Conservation (phyloP, 1,140 invertebrate genomes). For the Saxidomus purpurata region DNA sequence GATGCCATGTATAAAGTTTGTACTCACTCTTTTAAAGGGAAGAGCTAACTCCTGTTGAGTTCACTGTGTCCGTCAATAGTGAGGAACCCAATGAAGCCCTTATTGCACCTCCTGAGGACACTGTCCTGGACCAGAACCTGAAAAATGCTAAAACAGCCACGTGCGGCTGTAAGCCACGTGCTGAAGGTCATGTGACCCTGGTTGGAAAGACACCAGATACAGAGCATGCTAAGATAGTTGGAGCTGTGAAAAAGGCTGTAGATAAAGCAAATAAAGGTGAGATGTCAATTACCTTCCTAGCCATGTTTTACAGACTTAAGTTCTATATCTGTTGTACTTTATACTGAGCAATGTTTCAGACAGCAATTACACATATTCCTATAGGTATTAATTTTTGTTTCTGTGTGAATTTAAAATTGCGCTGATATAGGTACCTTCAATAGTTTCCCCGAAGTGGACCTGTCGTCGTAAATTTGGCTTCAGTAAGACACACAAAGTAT, state of each 20-base stretch:
- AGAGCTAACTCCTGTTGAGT: conserved; percentile 41
- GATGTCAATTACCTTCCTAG: too few relatives aligned
- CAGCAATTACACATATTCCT: too few relatives aligned
- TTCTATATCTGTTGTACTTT: too few relatives aligned
- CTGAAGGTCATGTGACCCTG: conserved; percentile 50
- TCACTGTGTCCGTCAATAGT: conserved; percentile 45
- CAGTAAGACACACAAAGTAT: too few relatives aligned
- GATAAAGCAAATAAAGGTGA: conserved; percentile 41
- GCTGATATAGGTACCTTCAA: too few relatives aligned
- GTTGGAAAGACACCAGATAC: conserved; percentile 31
- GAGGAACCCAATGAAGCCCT: conserved; percentile 55
- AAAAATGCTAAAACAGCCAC: conserved; percentile 25
- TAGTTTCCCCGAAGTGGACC: too few relatives aligned
- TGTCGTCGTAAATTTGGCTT: too few relatives aligned
- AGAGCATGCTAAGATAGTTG: not conserved
- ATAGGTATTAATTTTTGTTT: too few relatives aligned
- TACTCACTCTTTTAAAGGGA: conserved; percentile 10
- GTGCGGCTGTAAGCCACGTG: conserved; percentile 55
- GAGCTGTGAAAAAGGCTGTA: conserved; percentile 48
- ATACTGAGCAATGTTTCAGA: too few relatives aligned
- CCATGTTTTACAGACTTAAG: too few relatives aligned
- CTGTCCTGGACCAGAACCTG: conserved; percentile 17
- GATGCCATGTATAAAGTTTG: too few relatives aligned
- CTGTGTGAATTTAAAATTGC: too few relatives aligned
- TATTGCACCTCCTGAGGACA: not conserved